Conservation (phyloP, 2,797 vertebrate genomes). For the Lerista edwardsae region DNA sequence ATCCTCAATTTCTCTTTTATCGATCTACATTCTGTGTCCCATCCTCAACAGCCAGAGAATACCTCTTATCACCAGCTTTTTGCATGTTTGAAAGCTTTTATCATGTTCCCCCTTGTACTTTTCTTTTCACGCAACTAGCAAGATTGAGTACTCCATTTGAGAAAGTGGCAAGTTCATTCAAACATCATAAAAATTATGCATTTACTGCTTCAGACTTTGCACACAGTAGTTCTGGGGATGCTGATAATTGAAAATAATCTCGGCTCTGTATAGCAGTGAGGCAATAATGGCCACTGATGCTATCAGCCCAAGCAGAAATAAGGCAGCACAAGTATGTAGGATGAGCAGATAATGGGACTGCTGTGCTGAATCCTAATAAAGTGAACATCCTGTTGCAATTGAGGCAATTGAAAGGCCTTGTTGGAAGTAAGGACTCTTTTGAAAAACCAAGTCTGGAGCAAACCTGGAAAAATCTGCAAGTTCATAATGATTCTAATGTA, state of each 20-base stretch:
- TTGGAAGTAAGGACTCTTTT: background rate
- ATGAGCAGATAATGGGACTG: constrained; percentile 30
- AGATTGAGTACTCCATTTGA: constrained; percentile 13
- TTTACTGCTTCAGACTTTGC: constrained; percentile 4
- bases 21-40: too few species aligned
- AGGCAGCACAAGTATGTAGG: constrained; percentile 22
- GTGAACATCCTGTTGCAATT: constrained; percentile 20
- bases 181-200: constrained; percentile 25
- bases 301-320: constrained; percentile 33
- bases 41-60: background rate
- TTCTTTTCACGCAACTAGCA: background rate
- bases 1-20: background rate
- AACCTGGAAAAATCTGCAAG: background rate
- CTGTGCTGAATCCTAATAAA: constrained; percentile 25
- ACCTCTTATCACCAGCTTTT: background rate
- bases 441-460: background rate
- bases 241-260: constrained; percentile 31
- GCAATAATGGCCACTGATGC: constrained; percentile 24
- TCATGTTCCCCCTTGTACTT: background rate
- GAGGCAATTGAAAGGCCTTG: constrained; percentile 8
- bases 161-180: constrained; percentile 16
- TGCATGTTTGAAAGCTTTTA: constrained; percentile 21
- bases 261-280: constrained; percentile 19
- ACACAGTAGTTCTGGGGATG: background rate
- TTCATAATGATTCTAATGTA: background rate